Conservation (phyloP, 2,113 vertebrate species). For the Rhea pennata region DNA sequence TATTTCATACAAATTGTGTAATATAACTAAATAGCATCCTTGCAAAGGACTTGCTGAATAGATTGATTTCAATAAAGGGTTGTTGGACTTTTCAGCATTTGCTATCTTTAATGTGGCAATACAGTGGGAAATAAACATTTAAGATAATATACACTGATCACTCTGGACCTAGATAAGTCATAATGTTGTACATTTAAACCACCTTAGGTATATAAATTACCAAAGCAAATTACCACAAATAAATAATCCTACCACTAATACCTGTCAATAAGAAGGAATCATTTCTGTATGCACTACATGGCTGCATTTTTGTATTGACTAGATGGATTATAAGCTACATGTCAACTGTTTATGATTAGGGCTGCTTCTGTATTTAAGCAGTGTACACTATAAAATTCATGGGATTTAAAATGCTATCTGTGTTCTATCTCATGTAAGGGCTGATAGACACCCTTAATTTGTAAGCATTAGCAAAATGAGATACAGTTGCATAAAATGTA, state of each 20-base stretch:
- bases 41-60: not conserved
- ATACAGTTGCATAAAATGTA: conserved; percentile 66
- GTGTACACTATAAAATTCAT: conserved; percentile 39
- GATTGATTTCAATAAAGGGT: not conserved
- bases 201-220: not conserved
- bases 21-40: not conserved
- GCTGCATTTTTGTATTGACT: conserved; percentile 52
- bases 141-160: not conserved
- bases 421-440: conserved; percentile 4
- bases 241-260: not conserved
- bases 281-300: not conserved
- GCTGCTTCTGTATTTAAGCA: conserved; percentile 34
- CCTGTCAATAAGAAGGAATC: not conserved
- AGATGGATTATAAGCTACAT: conserved; percentile 41
- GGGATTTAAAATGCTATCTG: conserved; percentile 41
- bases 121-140: not conserved
- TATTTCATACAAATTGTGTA: not conserved
- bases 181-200: not conserved
- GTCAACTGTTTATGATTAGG: conserved; percentile 32
- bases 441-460: conserved; percentile 72
- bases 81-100: not conserved
- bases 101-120: not conserved
- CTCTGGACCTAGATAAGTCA: not conserved
- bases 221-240: not conserved
- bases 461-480: conserved; percentile 74